Evolutionary conservation across 35 echinoderm and acorn worm genomes (phyloP).

Genomic region (Lytechinus pictus): DNA sequence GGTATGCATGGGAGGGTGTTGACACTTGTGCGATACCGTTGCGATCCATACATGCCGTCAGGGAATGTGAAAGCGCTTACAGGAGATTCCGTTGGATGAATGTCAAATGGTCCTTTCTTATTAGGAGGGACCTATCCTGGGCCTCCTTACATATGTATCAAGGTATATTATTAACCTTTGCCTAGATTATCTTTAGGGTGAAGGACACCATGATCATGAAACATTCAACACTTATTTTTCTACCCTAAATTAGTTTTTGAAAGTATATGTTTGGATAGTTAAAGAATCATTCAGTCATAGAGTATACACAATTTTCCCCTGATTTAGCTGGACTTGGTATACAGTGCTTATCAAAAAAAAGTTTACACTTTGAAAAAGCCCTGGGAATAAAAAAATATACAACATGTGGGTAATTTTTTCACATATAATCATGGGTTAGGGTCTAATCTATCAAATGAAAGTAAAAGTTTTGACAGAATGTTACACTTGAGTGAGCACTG

Average conservation of each 20-base stretch:
- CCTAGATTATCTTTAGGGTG: not conserved
- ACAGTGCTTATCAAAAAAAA: too few species aligned
- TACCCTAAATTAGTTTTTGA: not conserved
- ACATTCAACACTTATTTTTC: not conserved
- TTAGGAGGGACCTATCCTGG: not conserved
- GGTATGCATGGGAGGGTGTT: not conserved
- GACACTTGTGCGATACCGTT: not conserved
- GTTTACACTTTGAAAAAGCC: too few species aligned
- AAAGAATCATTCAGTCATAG: too few species aligned
- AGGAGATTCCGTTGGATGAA: not conserved
- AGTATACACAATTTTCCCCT: too few species aligned
- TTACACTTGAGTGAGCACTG: too few species aligned
- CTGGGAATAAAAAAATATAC: too few species aligned
- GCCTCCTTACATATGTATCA: not conserved
- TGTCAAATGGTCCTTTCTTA: not conserved
- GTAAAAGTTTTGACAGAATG: too few species aligned
- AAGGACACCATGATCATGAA: not conserved
- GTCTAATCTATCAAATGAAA: too few species aligned
- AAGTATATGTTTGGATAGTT: not conserved
- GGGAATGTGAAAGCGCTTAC: not conserved
- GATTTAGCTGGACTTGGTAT: too few species aligned
- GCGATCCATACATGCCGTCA: conserved; percentile 15
- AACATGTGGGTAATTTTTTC: too few species aligned
- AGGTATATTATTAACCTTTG: not conserved
- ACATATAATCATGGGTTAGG: too few species aligned